Conservation (phyloP, 1,140 invertebrate genomes). For the Nomia melanderi region DNA sequence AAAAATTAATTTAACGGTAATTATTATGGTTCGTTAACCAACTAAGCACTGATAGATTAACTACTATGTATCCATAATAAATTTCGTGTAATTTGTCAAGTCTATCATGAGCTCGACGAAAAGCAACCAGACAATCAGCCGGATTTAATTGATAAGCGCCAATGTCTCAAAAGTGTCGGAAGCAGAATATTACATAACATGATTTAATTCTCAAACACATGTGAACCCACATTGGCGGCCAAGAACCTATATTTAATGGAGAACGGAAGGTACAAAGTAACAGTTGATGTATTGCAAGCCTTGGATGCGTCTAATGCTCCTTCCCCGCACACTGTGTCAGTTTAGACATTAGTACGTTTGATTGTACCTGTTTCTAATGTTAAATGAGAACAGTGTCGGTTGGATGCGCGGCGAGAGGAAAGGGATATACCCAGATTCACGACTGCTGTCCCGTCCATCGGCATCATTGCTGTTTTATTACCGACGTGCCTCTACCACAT, state of each 20-base stretch:
- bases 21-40: too few relatives aligned
- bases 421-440: conserved; percentile 75
- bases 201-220: background rate
- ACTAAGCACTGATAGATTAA: too few relatives aligned
- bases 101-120: background rate
- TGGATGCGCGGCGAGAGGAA: conserved; percentile 73
- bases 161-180: background rate
- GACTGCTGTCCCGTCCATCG: conserved; percentile 77
- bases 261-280: background rate
- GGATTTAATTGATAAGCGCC: background rate
- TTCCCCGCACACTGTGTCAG: conserved; percentile 54
- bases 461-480: conserved; percentile 76
- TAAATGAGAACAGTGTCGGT: conserved; percentile 76
- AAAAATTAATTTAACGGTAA: too few relatives aligned
- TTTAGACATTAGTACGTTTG: conserved; percentile 64
- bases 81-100: too few relatives aligned
- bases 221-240: background rate
- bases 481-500: conserved; percentile 73
- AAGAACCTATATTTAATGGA: background rate
- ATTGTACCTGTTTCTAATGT: conserved; percentile 75
- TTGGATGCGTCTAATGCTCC: conserved; percentile 26
- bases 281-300: background rate
- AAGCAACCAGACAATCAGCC: background rate
- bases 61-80: too few relatives aligned
- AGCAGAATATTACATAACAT: background rate